Evolutionary conservation across 2,797 vertebrate genomes (phyloP).

Genomic region (Stomatorhinus walkeri): DNA sequence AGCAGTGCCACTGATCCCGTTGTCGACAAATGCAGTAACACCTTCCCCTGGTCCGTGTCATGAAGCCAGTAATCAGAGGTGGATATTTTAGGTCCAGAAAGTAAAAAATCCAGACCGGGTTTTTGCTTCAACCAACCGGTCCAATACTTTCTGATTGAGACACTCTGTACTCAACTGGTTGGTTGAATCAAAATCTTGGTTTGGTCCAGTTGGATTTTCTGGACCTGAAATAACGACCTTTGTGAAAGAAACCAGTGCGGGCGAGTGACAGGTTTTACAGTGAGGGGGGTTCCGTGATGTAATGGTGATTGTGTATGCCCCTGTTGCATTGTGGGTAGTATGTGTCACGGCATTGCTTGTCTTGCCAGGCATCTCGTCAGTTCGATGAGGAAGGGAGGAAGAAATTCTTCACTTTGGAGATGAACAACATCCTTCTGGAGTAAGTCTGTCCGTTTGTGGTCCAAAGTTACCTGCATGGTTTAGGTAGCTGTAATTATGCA

Average conservation of each 20-base stretch:
- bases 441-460: slow-evolving; percentile 57
- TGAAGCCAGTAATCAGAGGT: background rate
- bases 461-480: background rate
- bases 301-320: background rate
- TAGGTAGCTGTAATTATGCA: background rate
- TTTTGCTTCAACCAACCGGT: background rate
- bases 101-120: background rate
- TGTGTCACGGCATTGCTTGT: background rate
- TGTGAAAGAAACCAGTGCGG: background rate
- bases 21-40: background rate
- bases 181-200: background rate
- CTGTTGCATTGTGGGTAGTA: background rate
- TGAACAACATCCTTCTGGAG: slow-evolving; percentile 99
- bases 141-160: background rate
- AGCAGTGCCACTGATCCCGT: background rate
- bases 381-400: slow-evolving; percentile 96
- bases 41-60: background rate
- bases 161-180: background rate
- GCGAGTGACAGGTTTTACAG: background rate
- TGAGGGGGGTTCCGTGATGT: background rate
- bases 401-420: slow-evolving; percentile 97
- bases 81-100: background rate
- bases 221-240: background rate
- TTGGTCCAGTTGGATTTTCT: background rate
- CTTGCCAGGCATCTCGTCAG: slow-evolving; percentile 80